These are phyloP conservation scores for Saccostrea echinata DNA, from an alignment of 1,140 invertebrate species.

Conservation along the genomic window DNA sequence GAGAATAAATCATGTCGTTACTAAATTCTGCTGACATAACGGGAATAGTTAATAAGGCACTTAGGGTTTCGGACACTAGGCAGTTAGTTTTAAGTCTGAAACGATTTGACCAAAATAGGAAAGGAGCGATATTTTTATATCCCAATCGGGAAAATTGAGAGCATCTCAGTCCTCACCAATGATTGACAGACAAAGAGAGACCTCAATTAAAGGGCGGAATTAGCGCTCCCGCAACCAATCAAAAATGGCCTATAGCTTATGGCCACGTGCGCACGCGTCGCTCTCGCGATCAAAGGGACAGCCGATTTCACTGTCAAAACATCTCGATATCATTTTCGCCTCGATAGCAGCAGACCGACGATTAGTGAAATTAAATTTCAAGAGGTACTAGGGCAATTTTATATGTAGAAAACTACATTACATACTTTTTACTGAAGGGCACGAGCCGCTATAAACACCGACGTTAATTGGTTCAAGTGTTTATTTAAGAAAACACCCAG, in stretches of 20 bases:
- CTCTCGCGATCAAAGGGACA: conserved; percentile 48
- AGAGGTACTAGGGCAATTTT: conserved; percentile 33
- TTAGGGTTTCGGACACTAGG: neutral
- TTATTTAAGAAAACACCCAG: neutral
- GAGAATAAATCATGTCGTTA: conserved; percentile 25
- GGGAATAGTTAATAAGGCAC: neutral
- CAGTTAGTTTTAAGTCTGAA: neutral
- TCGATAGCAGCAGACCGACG: neutral
- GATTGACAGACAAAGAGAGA: conserved; percentile 54
- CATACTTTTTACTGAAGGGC: conserved; percentile 48
- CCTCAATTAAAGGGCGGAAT: conserved; percentile 54
- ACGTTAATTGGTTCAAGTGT: neutral
- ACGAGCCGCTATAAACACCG: conserved; percentile 43
- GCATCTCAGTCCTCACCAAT: conserved; percentile 49
- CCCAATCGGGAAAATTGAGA: conserved; percentile 36
- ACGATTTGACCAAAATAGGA: neutral
- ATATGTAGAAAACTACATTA: neutral
- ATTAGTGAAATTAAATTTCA: conserved; percentile 43
- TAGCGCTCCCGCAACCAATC: conserved; percentile 50
- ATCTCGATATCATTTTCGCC: conserved; percentile 43
- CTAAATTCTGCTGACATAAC: conserved; percentile 22
- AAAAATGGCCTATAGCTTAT: conserved; percentile 41
- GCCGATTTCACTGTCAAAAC: conserved; percentile 50
- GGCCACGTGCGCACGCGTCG: conserved; percentile 58
- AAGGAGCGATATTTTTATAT: conserved; percentile 51